A percentile compares a stretch with the other conserved stretches of the same genome.
Conservation (phyloP, 92 coral and sea anemone genomes). For the Phenganax stokvisi region DNA sequence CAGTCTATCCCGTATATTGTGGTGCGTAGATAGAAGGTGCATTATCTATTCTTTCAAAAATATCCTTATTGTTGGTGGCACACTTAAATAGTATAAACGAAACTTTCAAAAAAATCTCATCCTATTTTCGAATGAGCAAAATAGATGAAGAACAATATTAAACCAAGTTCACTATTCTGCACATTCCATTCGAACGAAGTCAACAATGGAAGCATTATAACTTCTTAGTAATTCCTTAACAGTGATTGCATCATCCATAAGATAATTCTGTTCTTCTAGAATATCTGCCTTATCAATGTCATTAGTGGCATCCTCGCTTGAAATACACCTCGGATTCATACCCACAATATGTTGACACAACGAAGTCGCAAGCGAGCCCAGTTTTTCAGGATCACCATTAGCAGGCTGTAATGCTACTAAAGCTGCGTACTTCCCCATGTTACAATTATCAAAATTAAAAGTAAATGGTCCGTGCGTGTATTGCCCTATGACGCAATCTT, state of each 20-base stretch:
- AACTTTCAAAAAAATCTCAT: no score
- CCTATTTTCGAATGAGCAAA: no score
- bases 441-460: conserved; percentile 44
- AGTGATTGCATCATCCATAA: conserved; percentile 60
- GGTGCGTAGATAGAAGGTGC: no score
- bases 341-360: conserved; percentile 86
- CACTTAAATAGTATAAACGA: no score
- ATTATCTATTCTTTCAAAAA: no score
- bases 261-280: conserved; percentile 72
- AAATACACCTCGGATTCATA: conserved; percentile 74
- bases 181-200: conserved; percentile 87
- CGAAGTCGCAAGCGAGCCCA: conserved; percentile 52
- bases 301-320: conserved; percentile 44
- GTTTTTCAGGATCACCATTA: conserved; percentile 6
- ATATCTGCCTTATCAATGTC: conserved; percentile 44
- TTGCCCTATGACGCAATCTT: conserved; percentile 63
- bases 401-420: conserved; percentile 61
- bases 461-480: conserved; percentile 87
- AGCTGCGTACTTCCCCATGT: conserved; percentile 86
- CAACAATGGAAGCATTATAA: conserved; percentile 63
- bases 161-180: conserved; percentile 8
- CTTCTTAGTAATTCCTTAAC: conserved; percentile 64
- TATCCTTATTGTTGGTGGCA: no score
- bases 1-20: no score
- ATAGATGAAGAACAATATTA: no score